These are phyloP conservation scores for Vulpes ferrilata DNA, from an alignment of 2,113 vertebrate species.

Conservation along the genomic window DNA sequence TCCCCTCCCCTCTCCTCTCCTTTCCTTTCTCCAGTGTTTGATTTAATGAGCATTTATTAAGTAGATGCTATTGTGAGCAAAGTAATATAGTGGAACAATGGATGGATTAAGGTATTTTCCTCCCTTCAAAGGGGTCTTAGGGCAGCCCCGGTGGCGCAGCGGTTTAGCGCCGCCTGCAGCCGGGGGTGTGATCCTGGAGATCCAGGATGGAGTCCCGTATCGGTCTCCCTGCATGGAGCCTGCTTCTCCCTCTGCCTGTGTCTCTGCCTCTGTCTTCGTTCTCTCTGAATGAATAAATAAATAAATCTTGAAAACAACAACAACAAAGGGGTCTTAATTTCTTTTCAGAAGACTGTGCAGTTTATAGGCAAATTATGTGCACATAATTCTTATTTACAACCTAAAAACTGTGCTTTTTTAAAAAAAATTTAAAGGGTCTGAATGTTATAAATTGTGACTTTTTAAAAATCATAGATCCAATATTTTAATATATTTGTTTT, in stretches of 20 bases:
- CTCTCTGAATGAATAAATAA: too few species aligned
- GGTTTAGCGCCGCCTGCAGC: too few species aligned
- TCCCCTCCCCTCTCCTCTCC: too few species aligned
- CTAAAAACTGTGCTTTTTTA: background rate
- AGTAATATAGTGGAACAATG: background rate
- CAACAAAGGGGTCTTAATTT: background rate
- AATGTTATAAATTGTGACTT: background rate
- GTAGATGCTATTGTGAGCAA: background rate
- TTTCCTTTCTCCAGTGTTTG: background rate
- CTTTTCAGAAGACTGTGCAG: background rate
- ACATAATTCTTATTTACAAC: background rate
- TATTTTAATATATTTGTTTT: conserved; percentile 5
- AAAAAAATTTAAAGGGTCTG: conserved; percentile 7
- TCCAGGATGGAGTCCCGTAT: too few species aligned
- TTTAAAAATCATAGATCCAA: background rate
- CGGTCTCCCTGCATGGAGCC: too few species aligned
- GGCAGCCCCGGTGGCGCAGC: too few species aligned
- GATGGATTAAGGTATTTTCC: background rate
- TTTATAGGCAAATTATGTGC: background rate
- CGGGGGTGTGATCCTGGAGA: too few species aligned
- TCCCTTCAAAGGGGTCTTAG: background rate
- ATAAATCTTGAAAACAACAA: too few species aligned
- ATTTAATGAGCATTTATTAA: background rate
- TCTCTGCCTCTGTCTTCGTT: too few species aligned
- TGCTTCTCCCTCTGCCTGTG: too few species aligned